Evolutionary conservation across 2,888 invertebrate species (phyloP), one percentile per base, ranked within the genome.

Genomic region (Clunio marinus): DNA sequence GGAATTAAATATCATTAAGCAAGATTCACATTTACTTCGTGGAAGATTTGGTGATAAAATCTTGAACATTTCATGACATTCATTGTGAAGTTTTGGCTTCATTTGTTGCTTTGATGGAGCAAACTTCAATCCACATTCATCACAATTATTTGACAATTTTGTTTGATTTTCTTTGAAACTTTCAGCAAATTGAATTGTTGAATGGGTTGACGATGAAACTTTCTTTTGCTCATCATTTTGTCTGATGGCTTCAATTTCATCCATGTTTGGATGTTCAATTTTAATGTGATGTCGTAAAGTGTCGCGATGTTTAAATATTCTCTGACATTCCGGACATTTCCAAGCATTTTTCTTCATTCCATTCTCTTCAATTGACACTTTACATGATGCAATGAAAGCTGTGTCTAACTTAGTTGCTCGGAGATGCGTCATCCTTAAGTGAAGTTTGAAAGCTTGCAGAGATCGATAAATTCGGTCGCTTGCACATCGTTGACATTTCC

Each of bases 71-170:
- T 62, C 62, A 25, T 62, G 62, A 15, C 41, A 37, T 15, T 62
- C 62, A 13, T 25, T 28, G 17, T 62, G 62, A 25, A 62, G 15
- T 25, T 25, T 37, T 13, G 62, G 62, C 15, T 45, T 62, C 1
- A 17, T 10, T n/a, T 41, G 41, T 41, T 24, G 24, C 37, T 35
- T 37, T 28, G 37, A 10, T 1, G 24, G 7, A 2, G 32, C 7
- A n/a, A 41, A 62, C 17, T 37, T 41, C 2, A 62, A 10, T 1
- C 62, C 62, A 24, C 62, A 62, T 62, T 62, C 62, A 7, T n/a
- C 13, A n/a, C 62, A 62, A 15, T n/a, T 20, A 22, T 41, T 62
- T 17, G n/a, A 28, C 17, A 15, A 15, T 41, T 41, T 62, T 41
- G 22, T 22, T 5, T n/a, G 15, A 41, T 22, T 22, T 7, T 15